Evolutionary conservation across 2,797 vertebrate genomes (phyloP).

Genomic region (Alca torda): DNA sequence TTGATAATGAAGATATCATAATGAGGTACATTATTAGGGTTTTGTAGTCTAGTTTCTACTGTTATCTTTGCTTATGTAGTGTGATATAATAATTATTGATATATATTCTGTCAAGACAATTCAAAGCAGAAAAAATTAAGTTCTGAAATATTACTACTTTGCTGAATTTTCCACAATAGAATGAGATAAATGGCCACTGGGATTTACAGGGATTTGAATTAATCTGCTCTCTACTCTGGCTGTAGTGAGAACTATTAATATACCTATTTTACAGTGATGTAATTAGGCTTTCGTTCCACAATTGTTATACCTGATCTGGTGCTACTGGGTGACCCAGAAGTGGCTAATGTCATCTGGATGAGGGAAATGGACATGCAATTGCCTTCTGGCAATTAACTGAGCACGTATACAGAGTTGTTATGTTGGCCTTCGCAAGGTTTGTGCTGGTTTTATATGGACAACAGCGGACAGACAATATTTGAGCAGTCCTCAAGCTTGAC

Average conservation of each 20-base stretch:
- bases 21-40: background rate
- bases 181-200: constrained; percentile 7
- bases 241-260: constrained; percentile 29
- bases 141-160: background rate
- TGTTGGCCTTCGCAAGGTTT: background rate
- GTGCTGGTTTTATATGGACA: background rate
- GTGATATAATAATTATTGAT: background rate
- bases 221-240: constrained; percentile 15
- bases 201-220: constrained; percentile 47
- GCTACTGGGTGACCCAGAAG: background rate
- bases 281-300: constrained; percentile 8
- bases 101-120: background rate
- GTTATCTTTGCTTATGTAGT: background rate
- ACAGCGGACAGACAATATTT: background rate
- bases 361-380: background rate
- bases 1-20: background rate
- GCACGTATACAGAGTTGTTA: background rate
- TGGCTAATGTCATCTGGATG: background rate
- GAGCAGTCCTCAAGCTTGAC: background rate
- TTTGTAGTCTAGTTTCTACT: background rate
- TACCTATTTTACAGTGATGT: constrained; percentile 26
- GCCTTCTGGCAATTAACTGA: background rate
- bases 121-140: background rate
- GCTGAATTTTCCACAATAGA: constrained; percentile 5
- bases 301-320: constrained; percentile 29